Base-by-base conservation (phyloP, 1,140 invertebrate species). In the Mactra quadrangularis region DNA sequence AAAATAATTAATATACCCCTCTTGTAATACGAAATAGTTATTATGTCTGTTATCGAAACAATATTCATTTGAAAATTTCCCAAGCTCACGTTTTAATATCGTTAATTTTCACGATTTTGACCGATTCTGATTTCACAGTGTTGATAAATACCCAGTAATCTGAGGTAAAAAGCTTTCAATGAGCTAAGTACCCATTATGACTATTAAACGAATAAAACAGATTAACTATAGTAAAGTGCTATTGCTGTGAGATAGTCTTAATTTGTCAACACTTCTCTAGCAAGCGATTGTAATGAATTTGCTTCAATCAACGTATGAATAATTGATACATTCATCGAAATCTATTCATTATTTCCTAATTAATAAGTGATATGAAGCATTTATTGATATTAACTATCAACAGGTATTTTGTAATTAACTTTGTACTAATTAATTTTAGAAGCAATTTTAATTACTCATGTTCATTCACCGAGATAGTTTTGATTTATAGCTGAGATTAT, bases 131-230 rank as follows among this genome's bases (percentile, higher is more conserved):
- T 72, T 72, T 41, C 31, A 52, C 35, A 50, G n/a, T 19, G 3
- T 9, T 22, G 70, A 72, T 72, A 72, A 72, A 45, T 31, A 25
- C 27, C 29, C 31, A 19, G 27, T 55, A 41, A 57, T 57, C 31
- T 11, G 11, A 38, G 33, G 27, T 52, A 22, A 55, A 25, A 45
- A n/a, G 74, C 57, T 60, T 76, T 76, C 74, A 76, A 76, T 76
- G 62, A 55, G 47, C 74, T 76, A 76, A 76, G 74, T 76, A 76
- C 62, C 74, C 74, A 76, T 76, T 76, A 76, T 50, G n/a, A 60
- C 74, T 47, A 76, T 76, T 76, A 76, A 76, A 62, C 47, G 27
- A 45, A 64, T 76, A 76, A 76, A 76, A 76, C 74, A 76, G 74
- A 76, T 76, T 76, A 57, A 38, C 57, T 50, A 33, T 29, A 41